Base-by-base conservation (phyloP, 1,140 invertebrate species). In the Polyergus mexicanus region DNA sequence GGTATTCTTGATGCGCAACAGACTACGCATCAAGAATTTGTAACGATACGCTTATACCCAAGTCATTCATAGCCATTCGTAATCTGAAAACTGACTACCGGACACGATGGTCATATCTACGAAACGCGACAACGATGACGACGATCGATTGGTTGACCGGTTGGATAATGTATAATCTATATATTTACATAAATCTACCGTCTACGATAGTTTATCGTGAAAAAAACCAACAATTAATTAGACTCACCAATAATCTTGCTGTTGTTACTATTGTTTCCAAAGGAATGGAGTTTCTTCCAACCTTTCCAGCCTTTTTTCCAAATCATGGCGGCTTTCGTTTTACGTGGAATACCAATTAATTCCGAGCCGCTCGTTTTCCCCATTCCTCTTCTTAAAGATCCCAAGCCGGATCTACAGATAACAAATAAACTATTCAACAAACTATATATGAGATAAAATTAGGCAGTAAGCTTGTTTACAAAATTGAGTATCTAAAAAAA, bases 221-320 rank as follows among this genome's bases (percentile, higher is more conserved):
- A 47, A 16, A 69, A 72, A 86, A 35, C 8, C 56, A 10, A 63
- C 11, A 35, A 38, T 66, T 7, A 7, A 81, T 28, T 62, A 32
- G 86, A 93, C 93, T 94, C 92, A 92, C 91, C 92, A 78, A 88
- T 22, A 32, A 41, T 92, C 88, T 94, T 94, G 91, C 96, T 97
- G 91, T 96, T 97, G 87, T 96, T 96, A 38, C 96, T 96, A 44
- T 96, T 97, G 89, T 96, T 96, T 58, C 96, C 96, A 84, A 97
- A 96, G 22, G 96, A 96, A 25, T 97, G 97, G 84, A 97, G 95
- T 93, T 97, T 97, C 91, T 97, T 97, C 97, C 97, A 98, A 1
- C 96, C 96, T 90, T 97, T 97, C 94, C 97, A 97, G 85, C 96
- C 97, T 96, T 95, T 95, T 78, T 94, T 94, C 94, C 91, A 94